phyloP scores from a whole-genome alignment of 1,140 invertebrate genomes.

The Steinernema feltiae region DNA sequence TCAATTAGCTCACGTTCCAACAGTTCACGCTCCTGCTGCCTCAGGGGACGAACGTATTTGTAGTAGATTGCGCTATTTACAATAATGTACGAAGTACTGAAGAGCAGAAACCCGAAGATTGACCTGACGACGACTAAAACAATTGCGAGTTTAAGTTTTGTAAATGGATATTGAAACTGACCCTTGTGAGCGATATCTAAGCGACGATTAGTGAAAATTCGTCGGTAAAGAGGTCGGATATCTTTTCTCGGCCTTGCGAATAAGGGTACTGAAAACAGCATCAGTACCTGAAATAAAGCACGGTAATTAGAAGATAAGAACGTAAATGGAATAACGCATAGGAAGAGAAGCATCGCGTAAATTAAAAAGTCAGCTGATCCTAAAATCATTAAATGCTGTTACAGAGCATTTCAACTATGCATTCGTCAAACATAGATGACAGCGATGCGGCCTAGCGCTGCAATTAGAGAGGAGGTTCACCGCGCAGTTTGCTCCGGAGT shows the following conservation, averaged over 20 bases:
- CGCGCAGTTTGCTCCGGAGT: too few species aligned
- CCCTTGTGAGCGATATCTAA: slow-evolving; percentile 49
- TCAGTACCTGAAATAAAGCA: slow-evolving; percentile 29
- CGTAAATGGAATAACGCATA: not conserved
- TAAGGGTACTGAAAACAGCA: slow-evolving; percentile 35
- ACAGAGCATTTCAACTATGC: too few species aligned
- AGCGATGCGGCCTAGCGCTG: too few species aligned
- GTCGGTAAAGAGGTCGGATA: slow-evolving; percentile 49
- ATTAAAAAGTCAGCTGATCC: not conserved
- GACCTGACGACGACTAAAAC: slow-evolving; percentile 43
- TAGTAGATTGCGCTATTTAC: slow-evolving; percentile 51
- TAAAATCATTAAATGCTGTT: too few species aligned
- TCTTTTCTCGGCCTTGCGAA: slow-evolving; percentile 40
- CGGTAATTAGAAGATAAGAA: not conserved
- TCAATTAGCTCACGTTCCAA: slow-evolving; percentile 53
- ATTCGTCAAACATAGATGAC: too few species aligned
- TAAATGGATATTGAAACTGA: slow-evolving; percentile 23
- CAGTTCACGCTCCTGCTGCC: slow-evolving; percentile 41
- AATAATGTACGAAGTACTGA: slow-evolving; percentile 45
- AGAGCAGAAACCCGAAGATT: slow-evolving; percentile 48
- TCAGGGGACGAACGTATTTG: slow-evolving; percentile 46
- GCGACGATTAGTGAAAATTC: slow-evolving; percentile 51
- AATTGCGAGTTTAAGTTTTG: not conserved
- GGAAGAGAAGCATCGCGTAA: not conserved
- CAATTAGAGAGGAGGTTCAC: too few species aligned